Base-by-base conservation (phyloP, 1,140 invertebrate species). In the Hycleus phaleratus region DNA sequence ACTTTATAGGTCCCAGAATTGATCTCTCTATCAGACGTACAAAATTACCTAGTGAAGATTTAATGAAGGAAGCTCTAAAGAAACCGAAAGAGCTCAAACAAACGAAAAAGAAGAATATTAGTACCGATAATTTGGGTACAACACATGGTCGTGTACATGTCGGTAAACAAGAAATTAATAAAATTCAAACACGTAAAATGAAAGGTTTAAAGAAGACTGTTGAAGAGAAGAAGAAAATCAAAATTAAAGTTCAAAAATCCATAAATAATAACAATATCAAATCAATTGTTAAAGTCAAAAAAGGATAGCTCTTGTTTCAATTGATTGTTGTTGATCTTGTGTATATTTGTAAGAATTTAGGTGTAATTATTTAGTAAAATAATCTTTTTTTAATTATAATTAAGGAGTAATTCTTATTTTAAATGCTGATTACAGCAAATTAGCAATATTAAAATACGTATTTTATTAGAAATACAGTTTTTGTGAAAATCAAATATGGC, bases 121-220 rank as follows among this genome's bases (percentile, higher is more conserved):
- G 83, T 0, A 83, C 80, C 42, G 91, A 98, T 79, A 81, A 78
- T 7, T 86, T 99, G 73, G 95, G 95, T 56, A 88, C 87, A 5
- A 93, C 87, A 67, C 79, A 93, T 68, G 97, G 94, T 49, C 84
- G 92, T 53, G 85, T 99, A 55, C 97, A 99, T 74, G 83, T 99
- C 79, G 87, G 90, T 49, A 85, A 85, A 72, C 95, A 98, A 70
- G 86, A 95, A 69, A 81, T 96, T 10, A 77, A 81, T 24, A 88
- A 83, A 63, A 78, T 99, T 61, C 93, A 96, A 74, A 94, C 91
- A 10, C 82, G 93, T 54, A 97, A 97, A 74, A 89, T 97, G 83
- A 97, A 97, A 76, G 95, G 90, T 45, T 77, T 97, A 10, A 87
- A 85, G 63, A 92, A 89, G 70, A 82, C 85, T 0, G 68, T 81